These are phyloP conservation scores for Euura lappo DNA, from an alignment of 1,140 invertebrate species.

Conservation along the genomic window DNA sequence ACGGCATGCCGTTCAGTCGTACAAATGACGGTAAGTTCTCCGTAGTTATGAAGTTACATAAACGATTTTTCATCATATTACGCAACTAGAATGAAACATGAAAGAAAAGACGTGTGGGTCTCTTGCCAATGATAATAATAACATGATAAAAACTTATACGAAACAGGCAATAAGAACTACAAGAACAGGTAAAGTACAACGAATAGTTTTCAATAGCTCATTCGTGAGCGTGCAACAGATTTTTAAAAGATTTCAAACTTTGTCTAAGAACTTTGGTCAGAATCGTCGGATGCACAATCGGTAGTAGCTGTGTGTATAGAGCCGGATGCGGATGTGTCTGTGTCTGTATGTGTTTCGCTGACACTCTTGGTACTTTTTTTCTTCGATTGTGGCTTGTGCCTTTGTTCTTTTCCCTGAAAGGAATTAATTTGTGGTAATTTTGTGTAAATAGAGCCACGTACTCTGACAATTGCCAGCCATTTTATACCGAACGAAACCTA, in stretches of 20 bases:
- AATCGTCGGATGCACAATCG: neutral
- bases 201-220: neutral
- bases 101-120: too few relatives aligned
- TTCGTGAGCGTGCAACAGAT: neutral
- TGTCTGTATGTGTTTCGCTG: neutral
- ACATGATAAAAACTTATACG: neutral
- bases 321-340: neutral
- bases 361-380: neutral
- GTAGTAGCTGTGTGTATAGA: neutral
- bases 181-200: neutral
- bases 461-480: too few relatives aligned
- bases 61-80: neutral
- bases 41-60: neutral
- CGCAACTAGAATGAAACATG: too few relatives aligned
- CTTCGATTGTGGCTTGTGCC: neutral
- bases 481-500: too few relatives aligned
- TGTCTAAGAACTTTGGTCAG: neutral
- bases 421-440: neutral
- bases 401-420: neutral
- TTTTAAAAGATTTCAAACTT: neutral
- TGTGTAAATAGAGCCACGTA: too few relatives aligned
- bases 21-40: slow-evolving; percentile 74
- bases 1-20: slow-evolving; percentile 96
- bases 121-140: neutral
- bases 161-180: neutral